Base-by-base conservation (phyloP, 2,888 invertebrate species). In the Hartigia nigra region DNA sequence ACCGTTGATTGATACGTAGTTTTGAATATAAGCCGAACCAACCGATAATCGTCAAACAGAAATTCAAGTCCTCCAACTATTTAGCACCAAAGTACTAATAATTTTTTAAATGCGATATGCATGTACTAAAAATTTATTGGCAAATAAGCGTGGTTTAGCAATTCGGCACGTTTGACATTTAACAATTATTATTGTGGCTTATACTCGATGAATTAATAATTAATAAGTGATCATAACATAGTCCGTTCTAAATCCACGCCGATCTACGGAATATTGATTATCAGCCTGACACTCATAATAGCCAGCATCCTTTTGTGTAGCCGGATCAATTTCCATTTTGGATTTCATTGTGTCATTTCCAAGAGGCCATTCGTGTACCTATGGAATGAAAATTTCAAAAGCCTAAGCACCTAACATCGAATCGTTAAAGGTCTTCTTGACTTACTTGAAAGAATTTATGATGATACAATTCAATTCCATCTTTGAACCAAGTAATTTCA, bases 401-500 rank as follows among this genome's bases (percentile, higher is more conserved):
- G 14, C 5, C 5, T 2, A 23, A 55, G 23, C 9, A 9, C 1
- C 9, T 55, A 2, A 55, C 55, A 9, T 55, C 23, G 9, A 55
- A 55, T 55, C 23, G 1, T 55, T 23, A 55, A 55, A 55, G 55
- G 1, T 23, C 23, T 23, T 34, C 72, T 72, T 34, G 31, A 72
- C 34, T 72, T 91, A 95, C 95, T 92, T 95, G 95, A 83, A 95
- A 94, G 88, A 94, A 95, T 87, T 93, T 94, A 86, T 95, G 95
- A 74, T 94, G 94, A 83, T 95, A 95, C n/a, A 96, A 90, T 89
- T 96, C 96, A 74, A 95, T 94, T 4, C 95, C 95, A 88, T 96
- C 95, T 88, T 96, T 96, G 87, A 94, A 95, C 96, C 96, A 96
- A 55, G 95, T 96, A 78, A 96, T 95, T 90, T 95, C 95, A 1